Evolutionary conservation across 1,140 invertebrate genomes (phyloP).

Genomic region (Leptinotarsa undecemlineata): DNA sequence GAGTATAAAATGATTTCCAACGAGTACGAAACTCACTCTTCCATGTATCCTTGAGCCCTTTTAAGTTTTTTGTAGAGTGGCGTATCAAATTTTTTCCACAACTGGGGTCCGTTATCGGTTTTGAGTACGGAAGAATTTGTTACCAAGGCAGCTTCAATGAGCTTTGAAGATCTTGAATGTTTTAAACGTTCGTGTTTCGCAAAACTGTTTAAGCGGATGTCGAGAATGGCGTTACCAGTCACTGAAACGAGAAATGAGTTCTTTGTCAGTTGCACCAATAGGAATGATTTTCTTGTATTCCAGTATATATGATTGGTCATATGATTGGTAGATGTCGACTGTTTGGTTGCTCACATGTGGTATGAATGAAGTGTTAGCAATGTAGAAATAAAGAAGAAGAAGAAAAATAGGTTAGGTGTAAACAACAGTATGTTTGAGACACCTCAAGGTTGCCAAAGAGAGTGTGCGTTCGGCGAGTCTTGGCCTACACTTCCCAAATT

Average conservation of each 20-base stretch:
- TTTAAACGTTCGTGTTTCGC: constrained; percentile 60
- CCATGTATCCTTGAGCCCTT: constrained; percentile 72
- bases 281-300: too few relatives aligned
- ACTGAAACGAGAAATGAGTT: constrained; percentile 61
- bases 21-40: constrained; percentile 63
- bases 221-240: constrained; percentile 70
- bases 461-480: too few relatives aligned
- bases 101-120: constrained; percentile 74
- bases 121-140: constrained; percentile 73
- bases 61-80: constrained; percentile 72
- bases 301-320: too few relatives aligned
- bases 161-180: constrained; percentile 66
- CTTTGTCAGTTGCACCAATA: not conserved
- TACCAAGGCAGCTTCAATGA: constrained; percentile 72
- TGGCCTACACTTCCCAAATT: too few relatives aligned
- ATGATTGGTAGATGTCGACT: too few relatives aligned
- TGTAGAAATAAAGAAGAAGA: too few relatives aligned
- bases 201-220: constrained; percentile 68
- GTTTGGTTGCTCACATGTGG: too few relatives aligned
- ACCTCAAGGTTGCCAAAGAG: too few relatives aligned
- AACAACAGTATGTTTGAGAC: too few relatives aligned
- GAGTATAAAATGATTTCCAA: not conserved
- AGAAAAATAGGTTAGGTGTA: too few relatives aligned
- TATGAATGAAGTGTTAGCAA: too few relatives aligned
- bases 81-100: constrained; percentile 76